A percentile compares a stretch with the other conserved stretches of the same genome.
These are phyloP conservation scores for Danio choprae DNA, from an alignment of 2,797 vertebrate species.

Conservation along the genomic window DNA sequence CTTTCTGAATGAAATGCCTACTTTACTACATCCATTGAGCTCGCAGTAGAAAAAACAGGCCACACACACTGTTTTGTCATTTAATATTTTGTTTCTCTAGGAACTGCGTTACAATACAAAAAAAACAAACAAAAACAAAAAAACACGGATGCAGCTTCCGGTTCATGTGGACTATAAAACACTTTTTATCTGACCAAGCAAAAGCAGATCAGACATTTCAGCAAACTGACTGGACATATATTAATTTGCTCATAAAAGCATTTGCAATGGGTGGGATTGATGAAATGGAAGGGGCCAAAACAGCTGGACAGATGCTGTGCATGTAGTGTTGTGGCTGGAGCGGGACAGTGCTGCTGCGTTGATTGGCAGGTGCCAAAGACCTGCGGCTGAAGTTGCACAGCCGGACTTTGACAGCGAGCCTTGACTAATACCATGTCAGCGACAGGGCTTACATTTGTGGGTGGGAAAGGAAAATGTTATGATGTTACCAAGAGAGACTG, in stretches of 20 bases:
- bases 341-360: conserved; percentile 27
- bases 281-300: conserved; percentile 28
- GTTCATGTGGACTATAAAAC: no score
- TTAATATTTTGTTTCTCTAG: no score
- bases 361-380: conserved; percentile 56
- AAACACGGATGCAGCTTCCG: no score
- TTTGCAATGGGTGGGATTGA: conserved; percentile 24
- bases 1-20: no score
- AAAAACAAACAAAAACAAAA: no score
- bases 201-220: not conserved
- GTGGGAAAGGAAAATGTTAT: conserved; percentile 64
- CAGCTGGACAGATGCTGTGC: conserved; percentile 52
- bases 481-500: conserved; percentile 62
- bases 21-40: no score
- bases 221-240: conserved; percentile 6
- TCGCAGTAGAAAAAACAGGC: no score
- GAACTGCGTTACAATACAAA: no score
- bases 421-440: conserved; percentile 60
- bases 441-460: conserved; percentile 52
- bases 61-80: no score
- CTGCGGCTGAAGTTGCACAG: conserved; percentile 50
- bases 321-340: conserved; percentile 26
- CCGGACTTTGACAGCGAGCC: conserved; percentile 49
- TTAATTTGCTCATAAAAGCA: conserved; percentile 23
- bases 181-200: no score